Evolutionary conservation across 1,140 invertebrate genomes (phyloP).

Genomic region (Oryzaephilus surinamensis): DNA sequence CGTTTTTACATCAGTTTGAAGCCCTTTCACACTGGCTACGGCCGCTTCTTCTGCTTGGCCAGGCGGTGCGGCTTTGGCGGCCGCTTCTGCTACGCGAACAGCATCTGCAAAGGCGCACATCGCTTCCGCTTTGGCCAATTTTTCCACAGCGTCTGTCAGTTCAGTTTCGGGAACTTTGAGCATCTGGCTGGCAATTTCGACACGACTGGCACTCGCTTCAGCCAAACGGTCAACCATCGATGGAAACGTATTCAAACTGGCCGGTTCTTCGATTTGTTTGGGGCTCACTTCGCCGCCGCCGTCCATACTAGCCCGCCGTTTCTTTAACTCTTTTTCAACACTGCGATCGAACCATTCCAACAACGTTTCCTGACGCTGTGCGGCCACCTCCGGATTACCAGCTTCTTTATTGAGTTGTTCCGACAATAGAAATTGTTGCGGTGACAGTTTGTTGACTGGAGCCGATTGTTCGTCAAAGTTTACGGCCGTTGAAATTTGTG

Average conservation of each 20-base stretch:
- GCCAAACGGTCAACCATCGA: slow-evolving; percentile 18
- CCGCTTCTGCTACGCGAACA: slow-evolving; percentile 34
- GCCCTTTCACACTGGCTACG: slow-evolving; percentile 29
- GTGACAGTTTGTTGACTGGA: no score
- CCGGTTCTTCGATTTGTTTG: slow-evolving; percentile 3
- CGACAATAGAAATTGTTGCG: no score
- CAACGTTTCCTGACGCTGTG: no score
- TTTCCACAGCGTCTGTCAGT: slow-evolving; percentile 33
- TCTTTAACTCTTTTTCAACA: slow-evolving; percentile 29
- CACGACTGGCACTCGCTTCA: slow-evolving; percentile 25
- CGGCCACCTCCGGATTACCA: no score
- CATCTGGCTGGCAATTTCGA: slow-evolving; percentile 26
- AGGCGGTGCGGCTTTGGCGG: slow-evolving; percentile 32
- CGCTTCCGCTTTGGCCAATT: slow-evolving; percentile 34
- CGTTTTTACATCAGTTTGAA: slow-evolving; percentile 30
- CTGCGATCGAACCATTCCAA: slow-evolving; percentile 32
- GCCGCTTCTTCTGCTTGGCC: slow-evolving; percentile 37
- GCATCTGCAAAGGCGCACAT: slow-evolving; percentile 33
- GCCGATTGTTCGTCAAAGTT: no score
- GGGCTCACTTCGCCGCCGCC: neutral
- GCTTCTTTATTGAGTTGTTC: no score
- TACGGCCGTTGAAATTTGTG: no score
- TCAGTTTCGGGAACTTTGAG: slow-evolving; percentile 28
- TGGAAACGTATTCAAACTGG: slow-evolving; percentile 14
- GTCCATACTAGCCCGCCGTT: slow-evolving; percentile 17